phyloP scores from a whole-genome alignment of 2,888 invertebrate genomes.

The Thymelicus acteon region DNA sequence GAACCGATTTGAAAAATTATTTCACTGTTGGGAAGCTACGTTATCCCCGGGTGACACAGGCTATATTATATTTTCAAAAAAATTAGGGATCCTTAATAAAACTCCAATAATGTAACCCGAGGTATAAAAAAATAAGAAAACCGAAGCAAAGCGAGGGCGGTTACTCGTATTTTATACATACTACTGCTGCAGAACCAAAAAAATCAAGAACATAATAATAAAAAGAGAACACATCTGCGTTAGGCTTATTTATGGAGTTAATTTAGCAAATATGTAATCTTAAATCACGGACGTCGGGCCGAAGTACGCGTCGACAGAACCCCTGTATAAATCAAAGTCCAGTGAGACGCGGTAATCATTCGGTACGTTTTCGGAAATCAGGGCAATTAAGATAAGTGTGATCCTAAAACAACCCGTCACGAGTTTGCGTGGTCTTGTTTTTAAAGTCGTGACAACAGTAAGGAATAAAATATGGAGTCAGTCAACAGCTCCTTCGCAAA shows the following conservation, averaged over 20 bases:
- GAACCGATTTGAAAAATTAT: no score
- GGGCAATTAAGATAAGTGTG: constrained; percentile 40
- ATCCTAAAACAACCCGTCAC: constrained; percentile 7
- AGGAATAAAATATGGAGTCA: background rate
- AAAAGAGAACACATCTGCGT: background rate
- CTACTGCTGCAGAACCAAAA: background rate
- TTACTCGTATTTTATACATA: no score
- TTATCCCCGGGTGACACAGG: no score
- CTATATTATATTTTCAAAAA: no score
- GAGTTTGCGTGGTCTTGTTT: background rate
- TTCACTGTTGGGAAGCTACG: no score
- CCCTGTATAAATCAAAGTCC: constrained; percentile 30
- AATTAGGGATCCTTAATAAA: no score
- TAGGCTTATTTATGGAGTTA: constrained; percentile 19
- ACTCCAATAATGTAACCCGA: no score
- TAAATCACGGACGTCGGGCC: constrained; percentile 28
- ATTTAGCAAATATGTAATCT: constrained; percentile 21
- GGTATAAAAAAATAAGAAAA: no score
- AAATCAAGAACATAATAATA: background rate
- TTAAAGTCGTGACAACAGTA: background rate
- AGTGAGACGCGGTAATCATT: constrained; percentile 27
- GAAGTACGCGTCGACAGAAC: constrained; percentile 30
- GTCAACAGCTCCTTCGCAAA: background rate
- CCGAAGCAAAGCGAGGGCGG: no score
- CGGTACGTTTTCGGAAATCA: constrained; percentile 12